Conservation (phyloP, 2,888 invertebrate genomes). For the Hyalella azteca region DNA sequence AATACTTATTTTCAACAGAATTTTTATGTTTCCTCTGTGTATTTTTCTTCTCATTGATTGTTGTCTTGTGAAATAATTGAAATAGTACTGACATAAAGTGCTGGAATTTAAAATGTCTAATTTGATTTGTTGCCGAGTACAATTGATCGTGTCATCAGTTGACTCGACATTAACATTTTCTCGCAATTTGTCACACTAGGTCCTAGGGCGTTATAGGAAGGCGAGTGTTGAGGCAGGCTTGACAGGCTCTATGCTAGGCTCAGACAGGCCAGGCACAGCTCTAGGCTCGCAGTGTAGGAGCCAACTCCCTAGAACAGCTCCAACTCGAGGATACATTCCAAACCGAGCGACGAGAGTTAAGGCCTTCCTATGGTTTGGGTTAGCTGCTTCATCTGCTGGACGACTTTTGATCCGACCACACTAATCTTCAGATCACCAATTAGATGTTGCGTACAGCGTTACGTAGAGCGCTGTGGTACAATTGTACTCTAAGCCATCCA, state of each 20-base stretch:
- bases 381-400: constrained; percentile 8
- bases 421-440: background rate
- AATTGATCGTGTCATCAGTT: background rate
- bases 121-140: too few relatives aligned
- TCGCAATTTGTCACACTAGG: constrained; percentile 37
- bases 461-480: constrained; percentile 16
- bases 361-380: constrained; percentile 23
- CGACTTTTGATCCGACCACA: background rate
- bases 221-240: constrained; percentile 36
- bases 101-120: too few relatives aligned
- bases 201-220: constrained; percentile 29
- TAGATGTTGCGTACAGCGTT: constrained; percentile 19
- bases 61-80: too few relatives aligned
- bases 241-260: constrained; percentile 30
- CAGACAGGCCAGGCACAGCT: constrained; percentile 29
- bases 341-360: constrained; percentile 10
- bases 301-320: background rate
- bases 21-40: too few relatives aligned
- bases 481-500: constrained; percentile 7
- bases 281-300: background rate
- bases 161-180: background rate
- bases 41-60: too few relatives aligned
- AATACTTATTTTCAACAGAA: too few relatives aligned
- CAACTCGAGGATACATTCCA: constrained; percentile 22
- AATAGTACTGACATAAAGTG: too few relatives aligned